These are phyloP conservation scores for Tachuris rubrigastra DNA, from an alignment of 2,113 vertebrate species.

Conservation along the genomic window DNA sequence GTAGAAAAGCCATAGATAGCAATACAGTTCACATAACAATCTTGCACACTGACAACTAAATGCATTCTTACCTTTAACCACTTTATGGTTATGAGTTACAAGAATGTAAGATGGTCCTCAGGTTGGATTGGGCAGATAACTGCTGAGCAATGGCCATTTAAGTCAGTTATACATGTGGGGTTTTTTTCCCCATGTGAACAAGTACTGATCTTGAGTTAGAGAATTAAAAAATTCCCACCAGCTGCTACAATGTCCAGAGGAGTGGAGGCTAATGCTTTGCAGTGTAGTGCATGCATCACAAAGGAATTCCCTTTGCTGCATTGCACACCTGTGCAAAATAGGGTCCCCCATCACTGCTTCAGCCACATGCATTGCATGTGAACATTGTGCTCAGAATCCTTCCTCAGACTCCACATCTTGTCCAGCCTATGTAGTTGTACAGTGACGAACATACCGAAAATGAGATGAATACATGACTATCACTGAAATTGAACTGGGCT, in stretches of 20 bases:
- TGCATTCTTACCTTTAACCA: background rate
- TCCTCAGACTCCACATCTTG: background rate
- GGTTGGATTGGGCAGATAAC: background rate
- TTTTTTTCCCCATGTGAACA: background rate
- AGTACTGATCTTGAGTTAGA: background rate
- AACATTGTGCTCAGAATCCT: background rate
- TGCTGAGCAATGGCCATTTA: background rate
- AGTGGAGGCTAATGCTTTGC: background rate
- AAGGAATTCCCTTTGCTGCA: background rate
- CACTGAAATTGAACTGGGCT: background rate
- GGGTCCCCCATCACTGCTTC: background rate
- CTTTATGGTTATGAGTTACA: background rate
- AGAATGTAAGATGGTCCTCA: background rate
- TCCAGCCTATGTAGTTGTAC: background rate
- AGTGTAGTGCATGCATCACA: background rate
- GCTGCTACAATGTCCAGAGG: background rate
- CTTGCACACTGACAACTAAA: background rate
- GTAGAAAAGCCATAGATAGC: background rate
- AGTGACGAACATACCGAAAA: background rate
- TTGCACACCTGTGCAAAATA: background rate
- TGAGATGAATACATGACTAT: background rate
- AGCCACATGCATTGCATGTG: background rate
- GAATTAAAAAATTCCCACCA: background rate
- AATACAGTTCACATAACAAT: background rate
- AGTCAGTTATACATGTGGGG: background rate